Conservation (phyloP, 2,797 vertebrate genomes). For the Phoebastria nigripes region DNA sequence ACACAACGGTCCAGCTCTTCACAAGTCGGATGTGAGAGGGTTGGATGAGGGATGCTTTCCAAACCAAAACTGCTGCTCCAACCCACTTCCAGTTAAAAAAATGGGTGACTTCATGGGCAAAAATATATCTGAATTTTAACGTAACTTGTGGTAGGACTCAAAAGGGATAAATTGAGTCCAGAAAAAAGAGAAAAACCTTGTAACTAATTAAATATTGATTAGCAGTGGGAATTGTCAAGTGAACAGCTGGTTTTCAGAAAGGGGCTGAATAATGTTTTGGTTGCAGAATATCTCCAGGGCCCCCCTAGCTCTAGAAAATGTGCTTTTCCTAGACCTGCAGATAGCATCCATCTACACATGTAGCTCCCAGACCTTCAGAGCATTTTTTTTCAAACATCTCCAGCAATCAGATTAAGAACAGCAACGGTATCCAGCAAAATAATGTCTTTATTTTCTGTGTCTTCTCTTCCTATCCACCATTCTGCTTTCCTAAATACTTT, state of each 20-base stretch:
- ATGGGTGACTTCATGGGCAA: neutral
- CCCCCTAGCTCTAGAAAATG: neutral
- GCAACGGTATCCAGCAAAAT: neutral
- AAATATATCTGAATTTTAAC: neutral
- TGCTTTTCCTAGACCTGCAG: neutral
- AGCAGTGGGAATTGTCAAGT: neutral
- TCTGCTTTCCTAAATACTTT: neutral
- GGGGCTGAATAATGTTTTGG: neutral
- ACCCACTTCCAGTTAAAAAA: neutral
- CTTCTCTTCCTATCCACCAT: neutral
- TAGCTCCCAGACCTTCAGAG: neutral
- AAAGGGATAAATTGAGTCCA: neutral
- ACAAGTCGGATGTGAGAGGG: neutral
- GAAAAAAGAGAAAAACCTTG: neutral
- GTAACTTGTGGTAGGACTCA: neutral
- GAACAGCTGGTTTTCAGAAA: neutral
- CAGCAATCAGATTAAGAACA: neutral
- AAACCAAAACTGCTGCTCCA: neutral
- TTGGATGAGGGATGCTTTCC: neutral
- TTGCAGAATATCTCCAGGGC: neutral
- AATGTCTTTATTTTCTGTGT: neutral
- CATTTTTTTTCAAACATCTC: neutral
- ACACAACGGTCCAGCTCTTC: neutral
- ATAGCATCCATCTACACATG: neutral
- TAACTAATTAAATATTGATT: neutral